Base-by-base conservation (phyloP, 2,888 invertebrate genomes). In the Aleiodes alternator region DNA sequence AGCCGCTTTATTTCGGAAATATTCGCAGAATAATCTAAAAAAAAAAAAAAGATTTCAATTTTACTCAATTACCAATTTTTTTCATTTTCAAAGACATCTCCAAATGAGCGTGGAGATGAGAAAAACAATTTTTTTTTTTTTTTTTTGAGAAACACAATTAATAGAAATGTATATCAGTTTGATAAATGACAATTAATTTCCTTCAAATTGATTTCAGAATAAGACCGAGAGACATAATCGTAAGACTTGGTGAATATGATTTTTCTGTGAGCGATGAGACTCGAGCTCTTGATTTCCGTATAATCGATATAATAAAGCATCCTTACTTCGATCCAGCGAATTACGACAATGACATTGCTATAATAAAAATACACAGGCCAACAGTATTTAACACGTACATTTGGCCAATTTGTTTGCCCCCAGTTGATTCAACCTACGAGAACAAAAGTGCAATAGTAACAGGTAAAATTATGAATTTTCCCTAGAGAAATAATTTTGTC, bases 321-420 rank as follows among this genome's bases (percentile, higher is more conserved):
- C 91, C 92, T 55, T 92, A 93, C 66, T 97, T 93, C 86, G 92
- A 95, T 82, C 86, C 91, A 1, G 86, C 91, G 0, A 94, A 93
- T 0, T 95, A 94, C 85, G 93, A 93, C 78, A 92, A 97, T 84
- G 96, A 97, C 84, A 94, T 96, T 69, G 95, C 95, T 0, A 91
- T 96, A 51, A 81, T 97, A 57, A 93, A 92, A 82, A 90, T 96
- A 69, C 91, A 93, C 78, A 90, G 92, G 8, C 91, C 94, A 0
- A 93, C 94, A 0, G 89, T 92, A 5, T 96, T 96, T 87, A 94
- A 94, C 83, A 92, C 93, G 0, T 96, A 95, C 84, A 94, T 96
- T 70, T 95, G 96, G 94, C 96, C 96, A 0, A 93, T 96, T 72
- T 97, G 96, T 86, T 91, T 97, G 78, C 96, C 96, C 0, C 94